These are phyloP conservation scores for Murina feae DNA, from an alignment of 2,113 vertebrate species.

Conservation along the genomic window DNA sequence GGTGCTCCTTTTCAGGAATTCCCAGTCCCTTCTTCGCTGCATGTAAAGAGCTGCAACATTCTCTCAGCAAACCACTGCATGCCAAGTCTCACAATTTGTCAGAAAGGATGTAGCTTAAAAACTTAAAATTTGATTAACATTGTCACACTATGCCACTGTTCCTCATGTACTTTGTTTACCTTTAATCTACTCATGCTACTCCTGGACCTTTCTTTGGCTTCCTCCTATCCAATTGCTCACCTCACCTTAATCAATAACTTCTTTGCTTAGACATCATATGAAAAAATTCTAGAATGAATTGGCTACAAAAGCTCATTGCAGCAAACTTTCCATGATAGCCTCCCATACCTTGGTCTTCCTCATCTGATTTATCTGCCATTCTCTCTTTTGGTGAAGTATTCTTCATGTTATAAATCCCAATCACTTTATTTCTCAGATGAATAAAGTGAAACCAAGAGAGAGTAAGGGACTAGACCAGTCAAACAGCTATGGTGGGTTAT, in stretches of 20 bases:
- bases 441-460: neutral
- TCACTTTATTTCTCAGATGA: slow-evolving; percentile 15
- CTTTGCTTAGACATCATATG: neutral
- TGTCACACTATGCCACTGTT: neutral
- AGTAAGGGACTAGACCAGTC: neutral
- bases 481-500: neutral
- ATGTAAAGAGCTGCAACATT: neutral
- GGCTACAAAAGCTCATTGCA: neutral
- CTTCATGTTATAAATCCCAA: neutral
- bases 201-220: neutral
- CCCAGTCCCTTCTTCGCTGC: neutral
- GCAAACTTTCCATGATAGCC: neutral
- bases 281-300: neutral
- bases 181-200: neutral
- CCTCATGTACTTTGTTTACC: neutral
- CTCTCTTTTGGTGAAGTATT: neutral
- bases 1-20: neutral
- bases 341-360: neutral
- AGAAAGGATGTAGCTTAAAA: neutral
- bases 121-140: neutral
- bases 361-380: neutral
- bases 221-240: neutral
- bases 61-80: neutral
- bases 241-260: neutral
- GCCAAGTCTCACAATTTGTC: neutral